Evolutionary conservation across 2,888 invertebrate species (phyloP).

Genomic region (Stenoptilia bipunctidactyla): DNA sequence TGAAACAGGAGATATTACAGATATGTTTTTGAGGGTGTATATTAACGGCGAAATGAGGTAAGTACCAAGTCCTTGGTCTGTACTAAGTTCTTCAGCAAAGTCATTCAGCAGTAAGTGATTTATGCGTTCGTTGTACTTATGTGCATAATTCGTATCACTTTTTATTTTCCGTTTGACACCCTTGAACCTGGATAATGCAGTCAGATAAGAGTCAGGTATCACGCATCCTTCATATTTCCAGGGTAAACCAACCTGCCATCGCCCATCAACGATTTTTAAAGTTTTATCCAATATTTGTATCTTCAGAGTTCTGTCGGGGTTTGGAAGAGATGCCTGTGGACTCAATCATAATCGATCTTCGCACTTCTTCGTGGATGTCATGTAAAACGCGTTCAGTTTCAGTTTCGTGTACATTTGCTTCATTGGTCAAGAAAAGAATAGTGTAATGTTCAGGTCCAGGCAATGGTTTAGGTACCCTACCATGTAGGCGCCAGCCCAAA

Average conservation of each 20-base stretch:
- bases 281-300: slow-evolving; percentile 13
- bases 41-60: slow-evolving; percentile 23
- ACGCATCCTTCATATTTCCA: slow-evolving; percentile 14
- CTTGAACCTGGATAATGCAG: slow-evolving; percentile 14
- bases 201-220: slow-evolving; percentile 14
- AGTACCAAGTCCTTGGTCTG: slow-evolving; percentile 14
- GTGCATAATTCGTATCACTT: slow-evolving; percentile 6
- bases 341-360: slow-evolving; percentile 12
- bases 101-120: slow-evolving; percentile 16
- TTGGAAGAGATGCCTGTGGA: slow-evolving; percentile 11
- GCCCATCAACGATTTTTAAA: slow-evolving; percentile 9
- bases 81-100: slow-evolving; percentile 13
- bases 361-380: slow-evolving; percentile 5
- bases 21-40: slow-evolving; percentile 19
- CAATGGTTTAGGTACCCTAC: too few relatives aligned
- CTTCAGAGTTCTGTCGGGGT: slow-evolving; percentile 12
- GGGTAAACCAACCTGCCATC: slow-evolving; percentile 19
- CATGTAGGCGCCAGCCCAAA: slow-evolving; percentile 17
- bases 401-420: background rate
- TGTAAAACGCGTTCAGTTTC: background rate
- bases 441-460: too few relatives aligned
- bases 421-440: background rate
- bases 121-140: slow-evolving; percentile 15
- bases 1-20: too few relatives aligned
- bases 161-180: slow-evolving; percentile 16